Percentiles rank a stretch among this genome's conserved stretches.
Evolutionary conservation across 2,797 vertebrate species (phyloP).

Genomic region (Galagoides demidoff): DNA sequence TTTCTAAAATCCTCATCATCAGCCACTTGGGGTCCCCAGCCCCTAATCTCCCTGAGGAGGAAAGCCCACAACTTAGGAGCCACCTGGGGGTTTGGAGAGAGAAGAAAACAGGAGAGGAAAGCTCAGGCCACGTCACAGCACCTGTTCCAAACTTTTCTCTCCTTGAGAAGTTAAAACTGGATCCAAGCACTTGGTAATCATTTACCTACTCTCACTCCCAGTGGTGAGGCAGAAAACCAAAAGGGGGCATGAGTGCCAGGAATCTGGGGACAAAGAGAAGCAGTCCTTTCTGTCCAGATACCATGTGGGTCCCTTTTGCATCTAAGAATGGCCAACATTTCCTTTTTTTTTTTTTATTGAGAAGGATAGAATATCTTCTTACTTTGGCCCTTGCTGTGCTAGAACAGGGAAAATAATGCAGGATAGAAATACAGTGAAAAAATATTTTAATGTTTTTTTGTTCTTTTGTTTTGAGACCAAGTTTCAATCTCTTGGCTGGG

Average conservation of each 20-base stretch:
- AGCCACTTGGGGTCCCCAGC: background rate
- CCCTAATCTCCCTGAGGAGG: background rate
- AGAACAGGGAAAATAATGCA: background rate
- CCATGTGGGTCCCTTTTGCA: fast-evolving
- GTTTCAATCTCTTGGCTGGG: background rate
- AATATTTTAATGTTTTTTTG: background rate
- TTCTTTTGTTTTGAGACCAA: background rate
- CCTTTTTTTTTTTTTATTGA: background rate
- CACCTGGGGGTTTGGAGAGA: background rate
- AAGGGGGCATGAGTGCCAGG: background rate
- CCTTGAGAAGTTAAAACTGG: background rate
- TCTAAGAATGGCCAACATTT: background rate
- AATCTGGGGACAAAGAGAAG: background rate
- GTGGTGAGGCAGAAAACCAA: background rate
- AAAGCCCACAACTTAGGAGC: background rate
- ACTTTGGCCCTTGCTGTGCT: background rate
- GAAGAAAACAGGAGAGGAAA: background rate
- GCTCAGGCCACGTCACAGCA: background rate
- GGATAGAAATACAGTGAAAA: background rate
- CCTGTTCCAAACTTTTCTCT: background rate
- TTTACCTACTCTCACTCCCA: background rate
- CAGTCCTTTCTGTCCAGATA: fast-evolving
- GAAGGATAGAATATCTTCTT: background rate
- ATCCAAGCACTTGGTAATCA: background rate
- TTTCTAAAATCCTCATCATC: background rate